A percentile compares a stretch with the other conserved stretches of the same genome.
These are phyloP conservation scores for Lissonota sp. DNA, from an alignment of 2,888 invertebrate species.

Conservation along the genomic window DNA sequence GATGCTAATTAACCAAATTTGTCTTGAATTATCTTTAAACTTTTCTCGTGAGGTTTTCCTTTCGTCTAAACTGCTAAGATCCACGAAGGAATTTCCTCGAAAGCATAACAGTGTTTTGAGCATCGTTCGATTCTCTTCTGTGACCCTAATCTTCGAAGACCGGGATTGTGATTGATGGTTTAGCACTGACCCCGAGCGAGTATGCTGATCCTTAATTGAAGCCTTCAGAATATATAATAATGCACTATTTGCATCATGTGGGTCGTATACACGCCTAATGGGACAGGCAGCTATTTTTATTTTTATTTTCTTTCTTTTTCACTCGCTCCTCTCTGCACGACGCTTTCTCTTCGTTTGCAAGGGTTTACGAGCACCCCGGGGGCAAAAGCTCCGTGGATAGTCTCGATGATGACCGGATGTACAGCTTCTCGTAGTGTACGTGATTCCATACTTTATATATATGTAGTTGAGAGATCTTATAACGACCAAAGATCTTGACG, in stretches of 20 bases:
- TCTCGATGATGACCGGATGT: slow-evolving; percentile 56
- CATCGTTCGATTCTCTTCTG: slow-evolving; percentile 54
- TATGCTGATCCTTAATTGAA: slow-evolving; percentile 60
- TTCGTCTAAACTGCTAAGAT: too few relatives aligned
- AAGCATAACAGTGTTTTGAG: slow-evolving; percentile 33
- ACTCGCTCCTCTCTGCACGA: neutral
- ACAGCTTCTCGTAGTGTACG: slow-evolving; percentile 36
- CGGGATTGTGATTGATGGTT: slow-evolving; percentile 64
- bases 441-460: too few relatives aligned
- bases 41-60: too few relatives aligned
- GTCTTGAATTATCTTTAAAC: too few relatives aligned
- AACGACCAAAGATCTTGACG: slow-evolving; percentile 40
- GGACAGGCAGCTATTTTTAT: too few relatives aligned
- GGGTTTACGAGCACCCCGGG: too few relatives aligned
- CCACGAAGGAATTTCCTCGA: too few relatives aligned
- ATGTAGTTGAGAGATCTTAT: too few relatives aligned
- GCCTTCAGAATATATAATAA: slow-evolving; percentile 53
- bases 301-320: neutral
- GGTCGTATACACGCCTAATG: slow-evolving; percentile 33
- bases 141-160: slow-evolving; percentile 62
- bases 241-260: slow-evolving; percentile 53
- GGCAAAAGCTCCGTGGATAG: slow-evolving; percentile 21
- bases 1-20: too few relatives aligned
- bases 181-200: slow-evolving; percentile 63
- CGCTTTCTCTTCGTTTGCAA: slow-evolving; percentile 37